Evolutionary conservation across 2,797 vertebrate genomes (phyloP), one percentile per base, ranked within the genome.

Genomic region (Manis pentadactyla): DNA sequence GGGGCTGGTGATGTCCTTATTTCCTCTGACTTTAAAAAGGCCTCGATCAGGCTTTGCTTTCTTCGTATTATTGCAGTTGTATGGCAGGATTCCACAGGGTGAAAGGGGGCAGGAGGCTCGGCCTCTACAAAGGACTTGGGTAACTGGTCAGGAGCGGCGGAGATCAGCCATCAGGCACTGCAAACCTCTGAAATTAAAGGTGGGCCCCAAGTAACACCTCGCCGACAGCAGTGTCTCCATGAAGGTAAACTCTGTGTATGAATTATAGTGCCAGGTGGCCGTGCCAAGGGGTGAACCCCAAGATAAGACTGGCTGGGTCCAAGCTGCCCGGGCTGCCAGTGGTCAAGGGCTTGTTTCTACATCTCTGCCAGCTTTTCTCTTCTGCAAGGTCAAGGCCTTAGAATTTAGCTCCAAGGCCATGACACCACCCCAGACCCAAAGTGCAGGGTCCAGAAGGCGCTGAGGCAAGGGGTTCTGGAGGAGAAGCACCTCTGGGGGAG

Each of bases 21-120:
- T 31, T 13, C 46, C 11, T 49, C 25, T 27, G 2, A 0, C 18
- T 27, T 31, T 39, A 0, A 4, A 23, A n/a, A 78, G 49, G 21
- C 23, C 29, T 12, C 4, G 1, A 6, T 0, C 3, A 18, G 0
- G 6, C 29, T 17, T 2, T 0, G 2, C 55, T n/a, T 13, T 39
- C 18, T 31, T 63, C 23, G 1, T 12, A 46, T 46, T 12, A 46
- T 11, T 46, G 11, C 46, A 46, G 46, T 46, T 11, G 46, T 46
- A 46, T 11, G 11, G 46, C 46, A 46, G 46, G 46, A 46, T 46
- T 46, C 46, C 46, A 11, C 46, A 4, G 23, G 8, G 14, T 10
- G n/a, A 51, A 18, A 14, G 4, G 7, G 23, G 1, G 15, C 10
- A 21, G 51, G 4, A 8, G 25, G 2, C 51, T 19, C 1, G 0